Base-by-base conservation (phyloP, 2,113 vertebrate species). In the Lipophrys pholis region DNA sequence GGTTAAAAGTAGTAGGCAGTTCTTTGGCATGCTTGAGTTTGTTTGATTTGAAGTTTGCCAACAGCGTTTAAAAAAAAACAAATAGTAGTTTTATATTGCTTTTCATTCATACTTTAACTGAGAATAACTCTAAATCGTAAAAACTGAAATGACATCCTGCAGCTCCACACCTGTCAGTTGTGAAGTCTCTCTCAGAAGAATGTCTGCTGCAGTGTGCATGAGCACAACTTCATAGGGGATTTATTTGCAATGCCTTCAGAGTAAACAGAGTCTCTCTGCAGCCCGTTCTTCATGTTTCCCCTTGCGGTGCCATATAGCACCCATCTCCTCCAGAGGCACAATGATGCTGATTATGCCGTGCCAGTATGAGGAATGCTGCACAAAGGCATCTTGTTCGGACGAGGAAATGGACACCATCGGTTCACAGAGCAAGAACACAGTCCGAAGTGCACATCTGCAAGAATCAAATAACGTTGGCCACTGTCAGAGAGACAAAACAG, bases 381-480 rank as follows among this genome's bases (percentile, higher is more conserved):
- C 80, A 90, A 91, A 81, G 87, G n/a, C 77, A 69, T 83, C 84
- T 76, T 92, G 90, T 92, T 85, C 80, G 35, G 58, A 66, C 5
- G 35, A 82, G 88, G 90, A 92, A 91, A 89, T 49, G 60, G 84
- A 89, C 80, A 78, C 87, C 83, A 81, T 66, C 74, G 80, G 73
- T 57, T 54, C 52, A 41, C 54, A 70, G 57, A 62, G 75, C 68
- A 59, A 59, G 61, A 64, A 76, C 46, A 67, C 66, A 69, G 57
- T 49, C 64, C 72, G 73, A 70, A 62, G 57, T 54, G 67, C 72
- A 77, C 84, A 88, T 90, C 86, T 92, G 87, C 81, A 84, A 64
- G 55, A 68, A 52, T 63, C 66, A 72, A 83, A 85, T 71, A 86
- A 85, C 55, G 86, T 71, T 43, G 54, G 73, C 77, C 41, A 54